phyloP scores from a whole-genome alignment of 2,113 vertebrate genomes.

The Lontra canadensis region DNA sequence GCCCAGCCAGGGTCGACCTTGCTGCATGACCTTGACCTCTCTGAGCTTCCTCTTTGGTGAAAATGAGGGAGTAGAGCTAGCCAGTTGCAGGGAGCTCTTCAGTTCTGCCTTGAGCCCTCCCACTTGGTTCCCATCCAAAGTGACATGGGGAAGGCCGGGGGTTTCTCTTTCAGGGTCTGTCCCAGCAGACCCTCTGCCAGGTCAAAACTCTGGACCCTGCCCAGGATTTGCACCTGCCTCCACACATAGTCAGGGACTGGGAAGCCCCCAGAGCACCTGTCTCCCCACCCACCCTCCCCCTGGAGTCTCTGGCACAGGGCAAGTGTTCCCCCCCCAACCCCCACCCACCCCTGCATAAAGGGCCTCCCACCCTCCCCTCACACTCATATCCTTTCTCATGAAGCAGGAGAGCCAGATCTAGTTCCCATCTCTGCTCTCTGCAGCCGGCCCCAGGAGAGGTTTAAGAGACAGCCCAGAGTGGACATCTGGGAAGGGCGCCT shows the following conservation, averaged over 20 bases:
- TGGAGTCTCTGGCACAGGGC: neutral
- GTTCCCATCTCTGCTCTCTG: neutral
- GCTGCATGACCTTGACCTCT: neutral
- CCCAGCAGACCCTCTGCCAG: neutral
- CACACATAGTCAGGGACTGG: neutral
- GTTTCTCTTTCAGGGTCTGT: fast-evolving
- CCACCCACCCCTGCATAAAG: too few species aligned
- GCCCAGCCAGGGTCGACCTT: neutral
- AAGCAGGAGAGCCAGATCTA: neutral
- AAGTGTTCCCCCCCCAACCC: too few species aligned
- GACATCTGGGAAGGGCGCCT: neutral
- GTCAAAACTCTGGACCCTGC: fast-evolving
- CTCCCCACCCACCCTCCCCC: fast-evolving
- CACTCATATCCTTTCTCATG: fast-evolving
- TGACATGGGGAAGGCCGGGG: fast-evolving
- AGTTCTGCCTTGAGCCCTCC: neutral
- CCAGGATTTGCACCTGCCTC: neutral
- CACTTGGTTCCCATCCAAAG: neutral
- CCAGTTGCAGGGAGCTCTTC: neutral
- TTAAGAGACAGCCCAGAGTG: neutral
- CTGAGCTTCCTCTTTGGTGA: neutral
- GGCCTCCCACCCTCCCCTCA: neutral
- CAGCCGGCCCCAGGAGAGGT: neutral
- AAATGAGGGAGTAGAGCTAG: neutral
- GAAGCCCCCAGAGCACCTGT: neutral